phyloP scores from a whole-genome alignment of 2,797 vertebrate species.

The Vireo griseus region DNA sequence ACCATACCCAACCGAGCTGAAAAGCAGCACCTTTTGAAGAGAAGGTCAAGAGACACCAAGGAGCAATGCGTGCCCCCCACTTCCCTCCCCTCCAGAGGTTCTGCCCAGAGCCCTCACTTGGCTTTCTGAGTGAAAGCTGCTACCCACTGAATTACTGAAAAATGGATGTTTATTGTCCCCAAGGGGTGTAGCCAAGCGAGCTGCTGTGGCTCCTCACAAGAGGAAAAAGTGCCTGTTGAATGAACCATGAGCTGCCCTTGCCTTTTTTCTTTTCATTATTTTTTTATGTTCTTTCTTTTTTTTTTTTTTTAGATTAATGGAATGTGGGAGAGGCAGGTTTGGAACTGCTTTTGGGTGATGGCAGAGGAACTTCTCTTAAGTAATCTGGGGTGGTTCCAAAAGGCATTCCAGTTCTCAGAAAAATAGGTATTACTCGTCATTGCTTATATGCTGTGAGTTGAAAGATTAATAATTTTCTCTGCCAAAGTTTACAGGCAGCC shows the following conservation, averaged over 20 bases:
- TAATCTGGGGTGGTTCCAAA: constrained; percentile 29
- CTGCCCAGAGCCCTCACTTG: neutral
- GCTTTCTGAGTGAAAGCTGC: neutral
- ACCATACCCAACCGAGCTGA: neutral
- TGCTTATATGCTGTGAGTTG: constrained; percentile 14
- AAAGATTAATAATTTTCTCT: constrained; percentile 52
- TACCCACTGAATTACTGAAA: neutral
- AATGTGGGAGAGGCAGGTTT: constrained; percentile 10
- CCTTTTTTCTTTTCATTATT: neutral
- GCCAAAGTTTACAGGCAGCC: constrained; percentile 26
- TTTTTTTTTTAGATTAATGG: neutral
- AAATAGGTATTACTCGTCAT: constrained; percentile 38
- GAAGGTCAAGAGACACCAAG: neutral
- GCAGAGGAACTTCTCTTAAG: constrained; percentile 10
- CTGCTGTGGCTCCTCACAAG: neutral
- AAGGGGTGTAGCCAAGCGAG: neutral
- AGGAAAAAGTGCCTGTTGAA: neutral
- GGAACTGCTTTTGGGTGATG: neutral
- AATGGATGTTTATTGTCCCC: neutral
- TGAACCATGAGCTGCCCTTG: neutral
- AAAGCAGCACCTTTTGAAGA: neutral
- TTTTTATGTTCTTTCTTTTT: neutral
- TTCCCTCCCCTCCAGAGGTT: neutral
- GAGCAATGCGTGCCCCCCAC: neutral
- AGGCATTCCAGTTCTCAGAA: constrained; percentile 57